A percentile compares a stretch with the other conserved stretches of the same genome.
phyloP scores from a whole-genome alignment of 2,113 vertebrate species.

The Melospiza melodia region DNA sequence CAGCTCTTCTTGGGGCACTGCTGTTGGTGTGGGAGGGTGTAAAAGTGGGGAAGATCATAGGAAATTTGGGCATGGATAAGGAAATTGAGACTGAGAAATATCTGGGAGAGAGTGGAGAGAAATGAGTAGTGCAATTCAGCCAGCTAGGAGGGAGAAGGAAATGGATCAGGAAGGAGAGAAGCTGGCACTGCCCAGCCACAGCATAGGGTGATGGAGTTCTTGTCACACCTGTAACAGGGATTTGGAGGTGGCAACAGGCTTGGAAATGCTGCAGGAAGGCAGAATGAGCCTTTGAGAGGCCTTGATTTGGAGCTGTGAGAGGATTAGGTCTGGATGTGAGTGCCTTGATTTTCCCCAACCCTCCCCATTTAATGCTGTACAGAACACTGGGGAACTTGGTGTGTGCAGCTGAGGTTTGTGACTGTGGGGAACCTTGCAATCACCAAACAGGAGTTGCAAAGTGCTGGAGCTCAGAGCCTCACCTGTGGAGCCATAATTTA shows the following conservation, averaged over 20 bases:
- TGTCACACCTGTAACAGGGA: accelerated
- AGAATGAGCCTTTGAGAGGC: not conserved
- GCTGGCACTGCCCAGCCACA: not conserved
- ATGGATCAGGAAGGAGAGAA: not conserved
- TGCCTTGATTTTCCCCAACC: not conserved
- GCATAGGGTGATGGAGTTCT: not conserved
- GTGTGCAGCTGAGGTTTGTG: not conserved
- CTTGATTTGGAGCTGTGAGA: not conserved
- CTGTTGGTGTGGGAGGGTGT: not conserved
- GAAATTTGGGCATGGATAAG: not conserved
- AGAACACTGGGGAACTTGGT: not conserved
- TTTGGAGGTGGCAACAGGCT: not conserved
- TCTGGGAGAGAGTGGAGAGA: not conserved
- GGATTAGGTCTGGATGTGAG: not conserved
- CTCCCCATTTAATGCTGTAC: not conserved
- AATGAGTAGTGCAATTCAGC: not conserved
- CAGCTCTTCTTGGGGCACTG: not conserved
- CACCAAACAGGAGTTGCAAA: not conserved
- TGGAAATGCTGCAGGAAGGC: not conserved
- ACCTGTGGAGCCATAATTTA: not conserved
- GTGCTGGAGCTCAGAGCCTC: not conserved
- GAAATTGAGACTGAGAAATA: not conserved
- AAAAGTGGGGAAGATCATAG: not conserved
- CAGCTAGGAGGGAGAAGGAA: not conserved
- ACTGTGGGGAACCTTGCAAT: accelerated